phyloP scores from a whole-genome alignment of 2,888 invertebrate species.

The Noctua pronuba region DNA sequence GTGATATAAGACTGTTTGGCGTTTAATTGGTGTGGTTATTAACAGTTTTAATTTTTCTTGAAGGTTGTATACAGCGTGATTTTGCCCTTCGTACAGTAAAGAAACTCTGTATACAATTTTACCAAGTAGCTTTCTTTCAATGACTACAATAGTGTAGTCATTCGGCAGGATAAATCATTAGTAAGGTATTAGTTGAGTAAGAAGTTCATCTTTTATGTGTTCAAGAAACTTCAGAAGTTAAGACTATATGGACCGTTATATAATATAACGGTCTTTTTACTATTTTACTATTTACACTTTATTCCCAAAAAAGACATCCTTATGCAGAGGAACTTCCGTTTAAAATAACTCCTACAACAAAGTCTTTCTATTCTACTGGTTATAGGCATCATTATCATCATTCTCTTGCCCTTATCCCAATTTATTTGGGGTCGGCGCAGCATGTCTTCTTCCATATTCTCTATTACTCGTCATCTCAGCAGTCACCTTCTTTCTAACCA shows the following conservation, averaged over 20 bases:
- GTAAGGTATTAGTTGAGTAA: too few species aligned
- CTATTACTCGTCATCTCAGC: too few species aligned
- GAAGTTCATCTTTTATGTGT: too few species aligned
- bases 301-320: not conserved
- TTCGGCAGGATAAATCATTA: too few species aligned
- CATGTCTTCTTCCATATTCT: too few species aligned
- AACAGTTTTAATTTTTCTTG: conserved; percentile 1
- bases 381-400: too few species aligned
- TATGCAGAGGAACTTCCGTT: not conserved
- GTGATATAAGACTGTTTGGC: conserved; percentile 27
- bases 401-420: too few species aligned
- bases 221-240: not conserved
- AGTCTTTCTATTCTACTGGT: too few species aligned
- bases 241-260: not conserved
- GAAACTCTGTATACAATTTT: not conserved
- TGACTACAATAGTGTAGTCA: too few species aligned
- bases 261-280: too few species aligned
- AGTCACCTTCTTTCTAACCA: too few species aligned
- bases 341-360: not conserved
- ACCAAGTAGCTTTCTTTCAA: not conserved
- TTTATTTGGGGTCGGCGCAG: too few species aligned
- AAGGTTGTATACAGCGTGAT: not conserved
- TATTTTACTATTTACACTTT: not conserved
- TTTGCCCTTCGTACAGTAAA: not conserved
- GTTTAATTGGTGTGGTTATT: conserved; percentile 16